Evolutionary conservation across 2,888 invertebrate species (phyloP).

Genomic region (Hirtodrosophila alboralis): DNA sequence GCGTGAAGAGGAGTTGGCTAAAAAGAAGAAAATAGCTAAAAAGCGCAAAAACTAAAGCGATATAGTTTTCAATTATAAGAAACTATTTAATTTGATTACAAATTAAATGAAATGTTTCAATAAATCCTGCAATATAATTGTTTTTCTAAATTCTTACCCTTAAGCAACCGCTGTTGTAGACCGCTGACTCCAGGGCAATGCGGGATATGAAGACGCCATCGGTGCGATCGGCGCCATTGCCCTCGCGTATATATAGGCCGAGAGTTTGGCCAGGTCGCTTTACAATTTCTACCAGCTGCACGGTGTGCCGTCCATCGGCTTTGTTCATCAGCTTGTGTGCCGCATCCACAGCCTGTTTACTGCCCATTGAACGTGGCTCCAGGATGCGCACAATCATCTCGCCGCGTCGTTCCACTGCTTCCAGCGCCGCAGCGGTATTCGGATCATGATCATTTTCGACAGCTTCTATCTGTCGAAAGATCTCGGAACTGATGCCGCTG

Average conservation of each 20-base stretch:
- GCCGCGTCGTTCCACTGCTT: conserved; percentile 95
- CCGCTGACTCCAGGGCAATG: conserved; percentile 97
- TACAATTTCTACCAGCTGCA: conserved; percentile 97
- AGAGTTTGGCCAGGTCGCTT: conserved; percentile 99
- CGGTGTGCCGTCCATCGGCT: conserved; percentile 88
- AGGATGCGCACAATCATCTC: conserved; percentile 97
- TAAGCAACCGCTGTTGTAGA: conserved; percentile 98
- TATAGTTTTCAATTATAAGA: too few species aligned
- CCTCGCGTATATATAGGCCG: conserved; percentile 98
- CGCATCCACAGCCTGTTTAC: conserved; percentile 93
- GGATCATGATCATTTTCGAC: conserved; percentile 98
- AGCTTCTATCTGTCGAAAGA: conserved; percentile 98
- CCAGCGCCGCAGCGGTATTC: conserved; percentile 95
- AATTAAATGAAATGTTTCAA: too few species aligned
- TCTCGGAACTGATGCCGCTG: conserved; percentile 97
- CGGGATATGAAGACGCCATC: conserved; percentile 99
- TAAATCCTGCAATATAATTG: too few species aligned
- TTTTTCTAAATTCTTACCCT: conserved; percentile 86
- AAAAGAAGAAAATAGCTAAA: conserved; percentile 84
- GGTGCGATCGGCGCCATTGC: conserved; percentile 97
- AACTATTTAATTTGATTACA: too few species aligned
- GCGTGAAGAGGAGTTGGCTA: conserved; percentile 91
- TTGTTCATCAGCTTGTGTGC: conserved; percentile 92
- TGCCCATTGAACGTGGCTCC: conserved; percentile 94
- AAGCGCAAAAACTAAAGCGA: background rate